A percentile compares a stretch with the other conserved stretches of the same genome.
These are phyloP conservation scores for Rhombomys opimus DNA, from an alignment of 2,113 vertebrate species.

Conservation along the genomic window DNA sequence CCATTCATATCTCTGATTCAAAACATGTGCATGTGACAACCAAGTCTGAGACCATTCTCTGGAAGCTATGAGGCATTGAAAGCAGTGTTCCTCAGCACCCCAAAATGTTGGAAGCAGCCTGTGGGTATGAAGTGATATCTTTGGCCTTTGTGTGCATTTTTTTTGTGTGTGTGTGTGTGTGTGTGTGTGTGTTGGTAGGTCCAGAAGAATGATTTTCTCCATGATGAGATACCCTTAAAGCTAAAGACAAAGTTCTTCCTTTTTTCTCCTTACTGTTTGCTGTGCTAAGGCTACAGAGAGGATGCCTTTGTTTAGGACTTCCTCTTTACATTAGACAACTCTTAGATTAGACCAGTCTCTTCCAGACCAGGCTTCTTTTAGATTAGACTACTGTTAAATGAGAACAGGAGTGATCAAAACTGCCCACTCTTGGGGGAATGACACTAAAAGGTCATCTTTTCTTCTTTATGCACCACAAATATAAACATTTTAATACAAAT, in stretches of 20 bases:
- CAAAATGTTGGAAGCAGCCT: neutral
- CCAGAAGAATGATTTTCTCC: neutral
- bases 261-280: neutral
- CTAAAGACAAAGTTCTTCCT: neutral
- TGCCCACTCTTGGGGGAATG: neutral
- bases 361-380: neutral
- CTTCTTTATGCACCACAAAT: neutral
- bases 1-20: neutral
- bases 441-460: neutral
- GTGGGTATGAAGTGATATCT: neutral
- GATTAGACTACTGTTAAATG: neutral
- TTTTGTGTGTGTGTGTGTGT: too few species aligned
- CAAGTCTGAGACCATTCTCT: neutral
- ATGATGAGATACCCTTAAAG: neutral
- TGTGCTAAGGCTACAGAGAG: neutral
- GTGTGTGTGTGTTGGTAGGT: too few species aligned
- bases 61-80: neutral
- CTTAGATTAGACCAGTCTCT: neutral
- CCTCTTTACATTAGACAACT: neutral
- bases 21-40: neutral
- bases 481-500: neutral
- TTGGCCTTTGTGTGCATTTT: neutral
- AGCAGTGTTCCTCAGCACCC: neutral
- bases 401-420: neutral
- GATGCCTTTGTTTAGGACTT: neutral